A percentile compares a stretch with the other conserved stretches of the same genome.
These are phyloP conservation scores for Nebria salina DNA, from an alignment of 2,888 invertebrate species.

Conservation along the genomic window DNA sequence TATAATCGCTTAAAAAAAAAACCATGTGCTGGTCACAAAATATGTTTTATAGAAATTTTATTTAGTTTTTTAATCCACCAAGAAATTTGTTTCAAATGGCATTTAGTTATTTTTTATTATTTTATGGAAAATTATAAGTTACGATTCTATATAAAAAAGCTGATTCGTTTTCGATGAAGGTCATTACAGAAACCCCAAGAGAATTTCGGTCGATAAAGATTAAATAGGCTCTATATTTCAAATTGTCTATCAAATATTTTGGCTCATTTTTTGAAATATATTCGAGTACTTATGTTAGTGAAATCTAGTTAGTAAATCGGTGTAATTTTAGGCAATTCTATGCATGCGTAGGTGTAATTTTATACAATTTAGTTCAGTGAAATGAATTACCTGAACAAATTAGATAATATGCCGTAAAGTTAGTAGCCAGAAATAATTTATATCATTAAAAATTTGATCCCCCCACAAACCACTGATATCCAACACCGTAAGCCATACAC, in stretches of 20 bases:
- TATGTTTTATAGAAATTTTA: too few species aligned
- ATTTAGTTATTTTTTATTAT: not conserved
- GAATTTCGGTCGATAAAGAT: not conserved
- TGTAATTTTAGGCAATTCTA: not conserved
- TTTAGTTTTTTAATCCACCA: too few species aligned
- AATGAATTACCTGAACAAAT: not conserved
- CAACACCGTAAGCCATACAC: constrained; percentile 24
- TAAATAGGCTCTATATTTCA: not conserved
- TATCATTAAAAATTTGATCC: constrained; percentile 23
- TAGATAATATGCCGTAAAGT: not conserved
- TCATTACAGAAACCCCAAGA: not conserved
- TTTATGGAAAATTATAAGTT: not conserved
- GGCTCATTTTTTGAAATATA: not conserved
- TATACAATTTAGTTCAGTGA: not conserved
- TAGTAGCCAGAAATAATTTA: not conserved
- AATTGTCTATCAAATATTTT: not conserved
- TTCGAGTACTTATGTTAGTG: not conserved
- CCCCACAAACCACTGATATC: constrained; percentile 18
- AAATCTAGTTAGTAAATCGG: not conserved
- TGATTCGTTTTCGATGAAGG: not conserved
- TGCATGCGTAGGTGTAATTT: not conserved
- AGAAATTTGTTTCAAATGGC: too few species aligned
- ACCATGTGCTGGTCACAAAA: too few species aligned
- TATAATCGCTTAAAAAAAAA: too few species aligned
- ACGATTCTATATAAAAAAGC: not conserved